phyloP scores from a whole-genome alignment of 2,888 invertebrate genomes.

The Agrotis clavis region DNA sequence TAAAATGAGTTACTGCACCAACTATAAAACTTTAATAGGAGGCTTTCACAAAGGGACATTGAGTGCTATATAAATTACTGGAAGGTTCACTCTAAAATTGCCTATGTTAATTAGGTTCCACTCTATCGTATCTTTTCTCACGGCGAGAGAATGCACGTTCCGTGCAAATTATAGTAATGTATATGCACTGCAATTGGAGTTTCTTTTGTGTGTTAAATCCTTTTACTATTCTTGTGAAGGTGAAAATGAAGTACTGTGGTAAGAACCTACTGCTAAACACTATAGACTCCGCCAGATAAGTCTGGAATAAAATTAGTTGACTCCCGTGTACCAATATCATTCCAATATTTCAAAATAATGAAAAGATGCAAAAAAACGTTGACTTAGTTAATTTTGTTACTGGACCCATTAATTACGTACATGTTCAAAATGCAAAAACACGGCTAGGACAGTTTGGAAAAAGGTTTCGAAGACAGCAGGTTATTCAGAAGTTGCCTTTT shows the following conservation, averaged over 20 bases:
- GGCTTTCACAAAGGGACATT: constrained; percentile 33
- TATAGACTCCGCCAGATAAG: too few species aligned
- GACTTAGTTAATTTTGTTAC: too few species aligned
- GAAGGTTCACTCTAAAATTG: constrained; percentile 39
- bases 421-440: too few species aligned
- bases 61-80: constrained; percentile 53
- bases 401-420: too few species aligned
- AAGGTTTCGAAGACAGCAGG: too few species aligned
- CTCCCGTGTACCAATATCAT: too few species aligned
- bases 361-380: too few species aligned
- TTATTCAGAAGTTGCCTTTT: too few species aligned
- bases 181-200: constrained; percentile 1
- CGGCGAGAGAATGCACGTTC: constrained; percentile 8
- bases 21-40: constrained; percentile 37
- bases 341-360: too few species aligned
- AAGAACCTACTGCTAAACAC: background rate
- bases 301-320: too few species aligned
- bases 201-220: background rate
- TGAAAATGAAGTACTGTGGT: background rate
- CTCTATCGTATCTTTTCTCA: constrained; percentile 40
- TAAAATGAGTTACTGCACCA: constrained; percentile 43
- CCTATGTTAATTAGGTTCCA: constrained; percentile 45
- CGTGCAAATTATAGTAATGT: constrained; percentile 30
- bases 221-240: background rate
- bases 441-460: too few species aligned